Conservation (phyloP, 2,797 vertebrate genomes). For the Gila robusta region DNA sequence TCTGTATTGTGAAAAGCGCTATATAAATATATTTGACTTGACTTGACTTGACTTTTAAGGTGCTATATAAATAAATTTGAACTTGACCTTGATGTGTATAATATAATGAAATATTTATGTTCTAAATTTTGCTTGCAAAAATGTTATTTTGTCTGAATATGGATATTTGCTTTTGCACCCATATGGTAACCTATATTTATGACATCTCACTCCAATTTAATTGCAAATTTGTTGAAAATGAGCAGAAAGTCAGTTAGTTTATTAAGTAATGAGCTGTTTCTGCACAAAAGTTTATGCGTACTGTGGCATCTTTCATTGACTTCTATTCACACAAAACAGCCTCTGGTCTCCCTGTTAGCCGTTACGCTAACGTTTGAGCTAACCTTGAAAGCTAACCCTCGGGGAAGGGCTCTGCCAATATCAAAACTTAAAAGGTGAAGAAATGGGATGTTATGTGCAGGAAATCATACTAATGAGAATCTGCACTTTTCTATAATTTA, state of each 20-base stretch:
- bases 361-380: background rate
- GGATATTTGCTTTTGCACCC: background rate
- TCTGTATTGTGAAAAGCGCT: no score
- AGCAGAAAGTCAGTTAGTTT: background rate
- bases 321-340: constrained; percentile 5
- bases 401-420: constrained; percentile 37
- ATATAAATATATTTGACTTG: no score
- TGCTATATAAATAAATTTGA: no score
- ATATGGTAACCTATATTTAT: background rate
- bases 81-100: background rate
- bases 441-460: constrained; percentile 2
- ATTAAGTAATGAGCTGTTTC: background rate
- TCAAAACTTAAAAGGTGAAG: constrained; percentile 32
- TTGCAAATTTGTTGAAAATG: background rate
- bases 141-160: background rate
- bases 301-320: background rate
- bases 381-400: constrained; percentile 18
- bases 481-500: background rate
- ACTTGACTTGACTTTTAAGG: no score
- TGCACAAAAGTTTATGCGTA: background rate
- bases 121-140: background rate
- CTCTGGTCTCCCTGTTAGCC: constrained; percentile 28
- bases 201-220: background rate
- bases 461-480: constrained; percentile 13
- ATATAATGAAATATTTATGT: background rate